Percentiles rank a stretch among this genome's conserved stretches.
These are phyloP conservation scores for Dreissena rostriformis DNA, from an alignment of 1,140 invertebrate species.

Conservation along the genomic window DNA sequence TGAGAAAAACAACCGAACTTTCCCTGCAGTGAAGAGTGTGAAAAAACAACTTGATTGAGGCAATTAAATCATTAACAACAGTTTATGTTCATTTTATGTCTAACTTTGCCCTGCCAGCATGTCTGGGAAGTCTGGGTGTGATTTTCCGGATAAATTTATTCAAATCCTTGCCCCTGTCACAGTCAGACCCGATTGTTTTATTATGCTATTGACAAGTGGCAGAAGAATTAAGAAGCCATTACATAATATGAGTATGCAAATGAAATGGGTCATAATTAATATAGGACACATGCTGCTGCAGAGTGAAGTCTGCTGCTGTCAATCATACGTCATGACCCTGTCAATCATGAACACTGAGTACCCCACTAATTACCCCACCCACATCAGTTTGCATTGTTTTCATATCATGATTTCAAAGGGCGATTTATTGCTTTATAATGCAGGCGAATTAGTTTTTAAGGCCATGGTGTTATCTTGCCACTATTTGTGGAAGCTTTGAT, in stretches of 20 bases:
- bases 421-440: too few relatives aligned
- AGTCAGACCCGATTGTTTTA: neutral
- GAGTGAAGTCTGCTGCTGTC: neutral
- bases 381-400: neutral
- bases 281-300: neutral
- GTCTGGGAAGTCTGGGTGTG: neutral
- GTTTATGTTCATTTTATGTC: neutral
- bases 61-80: neutral
- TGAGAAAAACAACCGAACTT: too few relatives aligned
- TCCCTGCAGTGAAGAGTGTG: too few relatives aligned
- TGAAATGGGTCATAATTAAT: conserved; percentile 1
- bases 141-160: neutral
- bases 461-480: neutral
- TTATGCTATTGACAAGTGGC: neutral
- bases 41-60: too few relatives aligned
- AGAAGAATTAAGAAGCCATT: conserved; percentile 5
- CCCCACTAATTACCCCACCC: neutral
- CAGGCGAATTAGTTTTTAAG: neutral
- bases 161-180: neutral
- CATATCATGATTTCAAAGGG: neutral
- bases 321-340: neutral
- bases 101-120: neutral
- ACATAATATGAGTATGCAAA: neutral
- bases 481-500: too few relatives aligned
- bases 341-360: neutral